phyloP scores from a whole-genome alignment of 2,888 invertebrate genomes.

The Spicauda simplicius region DNA sequence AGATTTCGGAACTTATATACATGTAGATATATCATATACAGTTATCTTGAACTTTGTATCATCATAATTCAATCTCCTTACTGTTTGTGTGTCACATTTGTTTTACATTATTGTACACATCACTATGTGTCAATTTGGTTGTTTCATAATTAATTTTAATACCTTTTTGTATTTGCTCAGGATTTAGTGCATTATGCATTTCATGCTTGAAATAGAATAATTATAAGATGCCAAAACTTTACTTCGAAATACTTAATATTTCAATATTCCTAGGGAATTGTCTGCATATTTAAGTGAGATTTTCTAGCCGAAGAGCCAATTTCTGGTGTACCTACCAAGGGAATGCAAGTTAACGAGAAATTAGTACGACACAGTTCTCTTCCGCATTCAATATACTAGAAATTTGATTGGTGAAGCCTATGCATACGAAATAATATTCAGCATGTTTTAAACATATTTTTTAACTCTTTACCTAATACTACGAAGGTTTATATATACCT shows the following conservation, averaged over 20 bases:
- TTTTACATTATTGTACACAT: too few relatives aligned
- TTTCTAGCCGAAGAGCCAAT: conserved; percentile 18
- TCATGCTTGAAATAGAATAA: conserved; percentile 16
- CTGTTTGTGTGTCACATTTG: too few relatives aligned
- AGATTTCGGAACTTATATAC: too few relatives aligned
- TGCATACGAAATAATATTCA: not conserved
- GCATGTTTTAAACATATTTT: too few relatives aligned
- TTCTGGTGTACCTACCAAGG: conserved; percentile 14
- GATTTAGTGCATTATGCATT: not conserved
- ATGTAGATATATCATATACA: too few relatives aligned
- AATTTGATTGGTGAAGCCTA: not conserved
- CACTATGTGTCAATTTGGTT: too few relatives aligned
- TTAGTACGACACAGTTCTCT: conserved; percentile 2
- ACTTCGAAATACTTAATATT: conserved; percentile 15
- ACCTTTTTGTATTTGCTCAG: not conserved
- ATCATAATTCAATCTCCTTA: too few relatives aligned
- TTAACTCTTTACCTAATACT: too few relatives aligned
- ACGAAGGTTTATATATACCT: too few relatives aligned
- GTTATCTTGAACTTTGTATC: too few relatives aligned
- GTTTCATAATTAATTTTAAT: too few relatives aligned
- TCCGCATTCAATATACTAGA: not conserved
- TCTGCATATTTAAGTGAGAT: conserved; percentile 13
- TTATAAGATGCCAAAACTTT: conserved; percentile 20
- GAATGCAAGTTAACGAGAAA: conserved; percentile 26
- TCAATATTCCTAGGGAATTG: conserved; percentile 20